Percentiles rank a stretch among this genome's conserved stretches.
phyloP scores from a whole-genome alignment of 2,888 invertebrate genomes.

The Drosophila lutescens region DNA sequence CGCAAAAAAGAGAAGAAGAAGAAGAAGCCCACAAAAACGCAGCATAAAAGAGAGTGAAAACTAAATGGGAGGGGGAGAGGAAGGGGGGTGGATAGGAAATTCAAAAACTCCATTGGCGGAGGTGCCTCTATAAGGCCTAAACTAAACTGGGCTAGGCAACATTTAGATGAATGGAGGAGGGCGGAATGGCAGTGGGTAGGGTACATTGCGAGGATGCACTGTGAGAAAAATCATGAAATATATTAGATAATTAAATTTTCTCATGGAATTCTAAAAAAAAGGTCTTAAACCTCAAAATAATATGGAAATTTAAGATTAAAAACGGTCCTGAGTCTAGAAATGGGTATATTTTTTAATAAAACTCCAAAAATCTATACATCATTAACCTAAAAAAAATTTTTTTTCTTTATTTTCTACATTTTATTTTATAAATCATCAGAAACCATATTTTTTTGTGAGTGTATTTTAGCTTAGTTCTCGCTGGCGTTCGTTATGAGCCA shows the following conservation, averaged over 20 bases:
- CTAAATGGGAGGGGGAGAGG: background rate
- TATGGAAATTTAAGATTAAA: too few species aligned
- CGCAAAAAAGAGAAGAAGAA: slow-evolving; percentile 24
- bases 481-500: slow-evolving; percentile 60
- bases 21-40: slow-evolving; percentile 9
- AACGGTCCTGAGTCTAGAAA: too few species aligned
- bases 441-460: background rate
- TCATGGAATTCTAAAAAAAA: too few species aligned
- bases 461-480: slow-evolving; percentile 16
- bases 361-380: too few species aligned
- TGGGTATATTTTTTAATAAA: too few species aligned
- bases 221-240: background rate
- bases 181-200: slow-evolving; percentile 2
- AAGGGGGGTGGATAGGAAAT: slow-evolving; percentile 1
- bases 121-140: slow-evolving; percentile 5
- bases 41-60: slow-evolving; percentile 37
- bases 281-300: too few species aligned
- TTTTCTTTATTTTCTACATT: too few species aligned
- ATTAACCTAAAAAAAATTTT: too few species aligned
- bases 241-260: too few species aligned
- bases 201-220: slow-evolving; percentile 5
- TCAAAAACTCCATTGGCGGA: slow-evolving; percentile 18
- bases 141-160: slow-evolving; percentile 36
- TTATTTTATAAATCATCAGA: too few species aligned
- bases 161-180: slow-evolving; percentile 22